Conservation (phyloP, 1,140 invertebrate genomes). For the Meteorus sp. region DNA sequence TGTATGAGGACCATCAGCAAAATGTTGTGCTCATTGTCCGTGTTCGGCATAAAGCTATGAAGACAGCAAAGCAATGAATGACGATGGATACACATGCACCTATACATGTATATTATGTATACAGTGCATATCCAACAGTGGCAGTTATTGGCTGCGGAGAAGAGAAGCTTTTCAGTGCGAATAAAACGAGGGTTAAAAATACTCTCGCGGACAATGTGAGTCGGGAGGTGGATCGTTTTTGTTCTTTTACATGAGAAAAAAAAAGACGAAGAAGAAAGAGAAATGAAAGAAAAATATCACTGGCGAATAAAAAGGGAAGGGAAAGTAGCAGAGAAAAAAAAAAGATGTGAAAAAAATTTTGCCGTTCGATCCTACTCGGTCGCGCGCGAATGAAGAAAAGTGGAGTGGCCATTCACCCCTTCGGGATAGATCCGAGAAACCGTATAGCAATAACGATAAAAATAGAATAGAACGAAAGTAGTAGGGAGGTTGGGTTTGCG, state of each 20-base stretch:
- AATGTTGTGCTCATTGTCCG: no score
- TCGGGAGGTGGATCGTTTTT: conserved; percentile 17
- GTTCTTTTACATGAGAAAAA: conserved; percentile 17
- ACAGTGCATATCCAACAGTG: no score
- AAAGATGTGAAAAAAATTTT: conserved; percentile 6
- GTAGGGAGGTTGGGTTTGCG: no score
- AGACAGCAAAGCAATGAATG: no score
- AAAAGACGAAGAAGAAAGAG: conserved; percentile 34
- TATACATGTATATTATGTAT: no score
- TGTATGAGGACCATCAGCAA: no score
- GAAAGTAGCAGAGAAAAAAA: conserved; percentile 18
- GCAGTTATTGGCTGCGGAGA: conserved; percentile 24
- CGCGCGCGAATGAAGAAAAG: background rate
- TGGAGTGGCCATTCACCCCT: background rate
- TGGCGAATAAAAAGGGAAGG: no score
- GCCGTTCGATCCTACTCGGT: background rate
- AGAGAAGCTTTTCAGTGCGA: conserved; percentile 2
- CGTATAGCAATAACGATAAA: background rate
- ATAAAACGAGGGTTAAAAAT: conserved; percentile 19
- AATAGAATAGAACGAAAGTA: conserved; percentile 1
- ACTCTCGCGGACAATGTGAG: conserved; percentile 5
- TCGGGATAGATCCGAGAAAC: background rate
- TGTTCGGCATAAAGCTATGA: no score
- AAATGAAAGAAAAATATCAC: no score
- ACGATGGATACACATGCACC: no score